Evolutionary conservation across 2,888 invertebrate genomes (phyloP).

Genomic region (Lottia scabra): DNA sequence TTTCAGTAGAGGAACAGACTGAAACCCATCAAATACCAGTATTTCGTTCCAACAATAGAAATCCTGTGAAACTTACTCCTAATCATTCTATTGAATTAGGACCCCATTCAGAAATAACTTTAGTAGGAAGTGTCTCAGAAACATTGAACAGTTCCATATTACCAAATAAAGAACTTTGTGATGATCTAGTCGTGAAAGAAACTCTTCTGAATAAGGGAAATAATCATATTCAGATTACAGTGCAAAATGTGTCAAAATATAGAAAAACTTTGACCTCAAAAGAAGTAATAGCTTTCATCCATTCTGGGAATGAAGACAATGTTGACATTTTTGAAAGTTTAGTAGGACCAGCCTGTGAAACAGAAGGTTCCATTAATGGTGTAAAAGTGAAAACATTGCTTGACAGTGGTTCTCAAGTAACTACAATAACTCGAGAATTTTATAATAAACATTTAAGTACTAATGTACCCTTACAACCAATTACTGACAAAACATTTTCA

Average conservation of each 20-base stretch:
- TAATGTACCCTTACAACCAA: too few species aligned
- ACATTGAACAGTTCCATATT: too few species aligned
- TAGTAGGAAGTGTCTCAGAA: too few species aligned
- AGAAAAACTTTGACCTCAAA: neutral
- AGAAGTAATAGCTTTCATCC: neutral
- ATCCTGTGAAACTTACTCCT: too few species aligned
- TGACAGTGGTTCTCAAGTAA: neutral
- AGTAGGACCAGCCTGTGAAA: neutral
- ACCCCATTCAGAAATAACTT: neutral
- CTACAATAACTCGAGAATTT: too few species aligned
- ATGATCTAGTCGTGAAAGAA: too few species aligned
- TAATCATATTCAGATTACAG: too few species aligned
- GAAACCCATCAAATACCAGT: neutral
- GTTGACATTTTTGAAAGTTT: neutral
- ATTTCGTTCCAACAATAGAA: too few species aligned
- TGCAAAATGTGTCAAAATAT: neutral
- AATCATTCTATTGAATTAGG: neutral
- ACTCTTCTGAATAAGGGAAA: too few species aligned
- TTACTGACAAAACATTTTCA: too few species aligned
- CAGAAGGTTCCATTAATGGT: neutral
- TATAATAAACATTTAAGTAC: too few species aligned
- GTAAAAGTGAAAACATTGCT: neutral
- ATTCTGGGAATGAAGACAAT: neutral
- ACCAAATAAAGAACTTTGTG: too few species aligned
- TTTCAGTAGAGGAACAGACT: neutral